Evolutionary conservation across 2,113 vertebrate species (phyloP).

Genomic region (Smithornis capensis): DNA sequence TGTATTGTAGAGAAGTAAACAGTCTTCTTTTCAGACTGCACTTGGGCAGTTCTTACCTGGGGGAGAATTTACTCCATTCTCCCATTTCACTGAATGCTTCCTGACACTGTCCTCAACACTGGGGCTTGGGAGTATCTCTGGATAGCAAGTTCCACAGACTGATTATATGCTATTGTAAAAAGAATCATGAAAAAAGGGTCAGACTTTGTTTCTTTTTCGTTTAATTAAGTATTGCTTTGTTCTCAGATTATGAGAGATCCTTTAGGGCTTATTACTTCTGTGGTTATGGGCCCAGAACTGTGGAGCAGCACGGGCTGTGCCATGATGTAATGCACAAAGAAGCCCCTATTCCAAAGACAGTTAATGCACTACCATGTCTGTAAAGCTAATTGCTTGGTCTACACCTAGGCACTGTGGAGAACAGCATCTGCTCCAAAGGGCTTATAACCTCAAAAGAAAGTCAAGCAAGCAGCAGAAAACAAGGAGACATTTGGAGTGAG

Average conservation of each 20-base stretch:
- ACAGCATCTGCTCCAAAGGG: background rate
- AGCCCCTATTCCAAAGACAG: background rate
- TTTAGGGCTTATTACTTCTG: background rate
- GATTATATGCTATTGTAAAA: background rate
- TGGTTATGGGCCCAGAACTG: background rate
- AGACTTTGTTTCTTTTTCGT: background rate
- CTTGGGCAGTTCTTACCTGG: background rate
- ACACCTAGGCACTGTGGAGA: background rate
- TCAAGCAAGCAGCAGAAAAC: background rate
- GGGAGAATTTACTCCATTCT: background rate
- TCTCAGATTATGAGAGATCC: background rate
- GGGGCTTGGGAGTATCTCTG: background rate
- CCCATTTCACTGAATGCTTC: background rate
- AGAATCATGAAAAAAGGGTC: background rate
- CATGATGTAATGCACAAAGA: background rate
- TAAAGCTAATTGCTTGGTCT: background rate
- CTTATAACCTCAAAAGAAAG: background rate
- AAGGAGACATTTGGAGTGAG: background rate
- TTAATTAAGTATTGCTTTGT: background rate
- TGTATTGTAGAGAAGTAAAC: background rate
- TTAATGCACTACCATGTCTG: fast-evolving
- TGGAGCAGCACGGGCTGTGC: background rate
- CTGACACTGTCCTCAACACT: background rate
- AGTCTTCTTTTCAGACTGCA: background rate
- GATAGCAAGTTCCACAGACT: background rate